Conservation (phyloP, 1,140 invertebrate species). For the Pseudomyrmex pallidus region DNA sequence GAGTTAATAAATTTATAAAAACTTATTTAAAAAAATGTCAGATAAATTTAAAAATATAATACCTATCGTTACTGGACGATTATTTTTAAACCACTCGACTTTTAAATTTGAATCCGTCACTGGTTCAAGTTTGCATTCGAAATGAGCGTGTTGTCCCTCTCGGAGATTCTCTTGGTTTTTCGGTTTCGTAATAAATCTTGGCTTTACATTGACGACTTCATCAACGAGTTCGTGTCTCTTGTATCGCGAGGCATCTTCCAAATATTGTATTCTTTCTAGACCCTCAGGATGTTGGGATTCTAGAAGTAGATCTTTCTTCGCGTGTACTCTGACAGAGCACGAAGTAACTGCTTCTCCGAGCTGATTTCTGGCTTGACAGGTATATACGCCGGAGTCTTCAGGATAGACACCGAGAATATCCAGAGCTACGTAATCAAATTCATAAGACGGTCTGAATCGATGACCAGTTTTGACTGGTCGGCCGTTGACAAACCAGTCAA, state of each 20-base stretch:
- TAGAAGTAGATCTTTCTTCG: constrained; percentile 93
- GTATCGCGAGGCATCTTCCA: constrained; percentile 95
- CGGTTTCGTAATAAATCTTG: constrained; percentile 93
- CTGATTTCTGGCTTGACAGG: constrained; percentile 95
- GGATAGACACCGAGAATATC: constrained; percentile 98
- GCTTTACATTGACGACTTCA: constrained; percentile 93
- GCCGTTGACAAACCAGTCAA: constrained; percentile 99
- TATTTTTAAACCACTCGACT: constrained; percentile 98
- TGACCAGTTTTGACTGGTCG: constrained; percentile 94
- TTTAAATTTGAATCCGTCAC: constrained; percentile 97
- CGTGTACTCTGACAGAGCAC: constrained; percentile 94
- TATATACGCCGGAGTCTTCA: constrained; percentile 98
- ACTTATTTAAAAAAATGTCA: no score
- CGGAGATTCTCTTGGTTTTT: constrained; percentile 93
- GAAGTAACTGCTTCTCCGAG: constrained; percentile 97
- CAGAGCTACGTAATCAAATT: constrained; percentile 98
- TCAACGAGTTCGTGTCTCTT: constrained; percentile 93
- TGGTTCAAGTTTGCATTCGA: constrained; percentile 99
- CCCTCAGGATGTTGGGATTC: constrained; percentile 95
- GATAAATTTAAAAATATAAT: constrained; percentile 27
- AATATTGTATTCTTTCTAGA: constrained; percentile 95
- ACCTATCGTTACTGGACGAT: constrained; percentile 93
- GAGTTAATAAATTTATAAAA: no score
- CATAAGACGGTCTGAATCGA: constrained; percentile 97
- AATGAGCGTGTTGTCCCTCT: constrained; percentile 97